Evolutionary conservation across 2,888 invertebrate genomes (phyloP), one percentile per base, ranked within the genome.

Genomic region (Tetrapedia diversipes): DNA sequence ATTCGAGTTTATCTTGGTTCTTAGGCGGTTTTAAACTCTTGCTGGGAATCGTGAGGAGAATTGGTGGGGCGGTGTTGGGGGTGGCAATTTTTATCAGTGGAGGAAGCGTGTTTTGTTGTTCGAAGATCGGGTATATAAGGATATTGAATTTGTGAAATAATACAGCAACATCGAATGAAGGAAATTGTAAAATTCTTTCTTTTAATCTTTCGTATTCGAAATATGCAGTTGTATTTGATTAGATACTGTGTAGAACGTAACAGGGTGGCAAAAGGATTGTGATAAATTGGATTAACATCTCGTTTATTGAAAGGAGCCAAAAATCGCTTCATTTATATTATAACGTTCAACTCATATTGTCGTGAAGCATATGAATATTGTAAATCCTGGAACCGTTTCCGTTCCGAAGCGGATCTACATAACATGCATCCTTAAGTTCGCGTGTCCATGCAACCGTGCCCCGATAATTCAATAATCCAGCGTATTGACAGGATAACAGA

Each of bases 391-490:
- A 39, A n/a, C 27, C 27, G n/a, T 57, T 41, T n/a, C n/a, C 27
- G 14, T 16, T 27, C 6, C 14, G 14, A 37, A 37, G 10, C 11
- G 14, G n/a, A 11, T 2, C 41, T n/a, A 32, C 19, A 6, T n/a
- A n/a, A n/a, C 0, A 16, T n/a, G 24, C 16, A 47, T n/a, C n/a
- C 2, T 27, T 27, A 57, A 27, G 39, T 2, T 2, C 39, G 10
- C 16, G 11, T n/a, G n/a, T 39, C 11, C 16, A 11, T 10, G 16
- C 6, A 37, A 37, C 8, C 16, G 16, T 3, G 8, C 39, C 6
- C 27, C 3, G n/a, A 57, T 41, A 63, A 63, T 63, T 27, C 19
- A 27, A 63, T 51, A 63, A 63, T 49, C 27, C 29, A 10, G 14
- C 14, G 19, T 53, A 64, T 41, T 22, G 63, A 22, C 22, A 41